Conservation (phyloP, 2,888 invertebrate genomes). For the Agonopterix heracliana region DNA sequence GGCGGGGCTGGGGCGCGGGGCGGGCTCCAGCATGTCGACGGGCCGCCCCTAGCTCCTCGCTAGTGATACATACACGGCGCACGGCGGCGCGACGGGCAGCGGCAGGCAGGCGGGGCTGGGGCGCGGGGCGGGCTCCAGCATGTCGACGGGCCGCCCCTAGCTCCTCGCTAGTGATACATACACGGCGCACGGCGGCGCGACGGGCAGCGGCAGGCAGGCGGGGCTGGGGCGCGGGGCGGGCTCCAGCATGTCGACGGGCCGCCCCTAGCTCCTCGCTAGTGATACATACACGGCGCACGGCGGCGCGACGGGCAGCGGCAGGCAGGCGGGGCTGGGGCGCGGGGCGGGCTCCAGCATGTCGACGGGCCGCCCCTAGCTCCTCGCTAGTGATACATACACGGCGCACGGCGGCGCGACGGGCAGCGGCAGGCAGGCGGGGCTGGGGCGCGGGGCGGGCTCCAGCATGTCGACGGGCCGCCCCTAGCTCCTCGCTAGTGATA, state of each 20-base stretch:
- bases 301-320: conserved; percentile 82
- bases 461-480: conserved; percentile 61
- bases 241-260: conserved; percentile 67
- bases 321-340: conserved; percentile 77
- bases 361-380: conserved; percentile 56
- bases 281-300: conserved; percentile 88
- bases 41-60: conserved; percentile 52
- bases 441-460: conserved; percentile 85
- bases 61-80: conserved; percentile 84
- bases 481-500: conserved; percentile 68
- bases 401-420: conserved; percentile 89
- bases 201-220: conserved; percentile 66
- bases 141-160: conserved; percentile 61
- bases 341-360: conserved; percentile 79
- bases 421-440: conserved; percentile 53
- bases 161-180: conserved; percentile 73
- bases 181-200: conserved; percentile 87
- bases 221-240: conserved; percentile 83
- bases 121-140: conserved; percentile 82
- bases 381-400: conserved; percentile 81
- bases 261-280: conserved; percentile 57
- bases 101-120: conserved; percentile 66
- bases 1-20: conserved; percentile 81
- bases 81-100: conserved; percentile 88
- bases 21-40: conserved; percentile 71